Evolutionary conservation across 1,140 invertebrate species (phyloP).

Genomic region (Andricus grossulariae): DNA sequence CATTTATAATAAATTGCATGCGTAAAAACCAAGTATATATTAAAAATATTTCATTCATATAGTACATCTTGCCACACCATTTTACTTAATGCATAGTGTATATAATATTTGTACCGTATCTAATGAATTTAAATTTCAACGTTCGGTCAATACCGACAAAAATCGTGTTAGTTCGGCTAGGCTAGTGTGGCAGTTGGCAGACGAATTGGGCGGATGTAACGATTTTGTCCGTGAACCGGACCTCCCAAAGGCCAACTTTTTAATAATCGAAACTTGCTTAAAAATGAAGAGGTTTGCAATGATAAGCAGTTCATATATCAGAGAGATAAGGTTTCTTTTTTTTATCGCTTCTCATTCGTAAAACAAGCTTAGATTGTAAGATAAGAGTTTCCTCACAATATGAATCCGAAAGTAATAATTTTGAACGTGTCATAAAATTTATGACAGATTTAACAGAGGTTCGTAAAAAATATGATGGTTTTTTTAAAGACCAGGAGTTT

Average conservation of each 20-base stretch:
- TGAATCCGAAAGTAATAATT: no score
- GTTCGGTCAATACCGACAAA: conserved; percentile 3
- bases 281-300: not conserved
- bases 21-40: not conserved
- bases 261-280: not conserved
- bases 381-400: no score
- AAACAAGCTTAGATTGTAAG: no score
- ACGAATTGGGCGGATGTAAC: conserved; percentile 13
- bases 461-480: no score
- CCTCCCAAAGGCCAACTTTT: conserved; percentile 1
- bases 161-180: conserved; percentile 11
- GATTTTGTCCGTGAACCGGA: conserved; percentile 17
- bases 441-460: no score
- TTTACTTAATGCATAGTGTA: not conserved
- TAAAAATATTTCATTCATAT: not conserved
- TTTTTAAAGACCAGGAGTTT: no score
- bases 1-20: not conserved
- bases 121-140: conserved; percentile 3
- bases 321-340: no score
- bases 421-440: no score
- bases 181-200: conserved; percentile 3
- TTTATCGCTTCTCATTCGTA: no score
- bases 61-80: not conserved
- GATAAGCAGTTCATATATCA: no score
- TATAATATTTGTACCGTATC: not conserved